A percentile compares a stretch with the other conserved stretches of the same genome.
These are phyloP conservation scores for Solen grandis DNA, from an alignment of 1,140 invertebrate genomes.

Conservation along the genomic window DNA sequence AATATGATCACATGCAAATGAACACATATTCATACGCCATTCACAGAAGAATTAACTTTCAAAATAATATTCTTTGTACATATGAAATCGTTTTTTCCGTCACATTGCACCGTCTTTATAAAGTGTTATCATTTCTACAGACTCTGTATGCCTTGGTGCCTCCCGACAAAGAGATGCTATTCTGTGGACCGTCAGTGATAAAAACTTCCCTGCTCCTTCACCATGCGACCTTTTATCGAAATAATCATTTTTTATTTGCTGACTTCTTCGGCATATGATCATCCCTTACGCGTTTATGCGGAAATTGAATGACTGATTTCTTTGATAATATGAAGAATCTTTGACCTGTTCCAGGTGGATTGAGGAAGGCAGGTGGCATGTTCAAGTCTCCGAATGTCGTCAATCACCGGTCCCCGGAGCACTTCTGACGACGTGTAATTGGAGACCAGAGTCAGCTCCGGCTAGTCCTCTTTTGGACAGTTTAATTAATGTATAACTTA, in stretches of 20 bases:
- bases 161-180: neutral
- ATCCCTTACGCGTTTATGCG: neutral
- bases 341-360: neutral
- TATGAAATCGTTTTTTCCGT: neutral
- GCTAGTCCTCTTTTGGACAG: too few species aligned
- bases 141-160: neutral
- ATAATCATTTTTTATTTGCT: neutral
- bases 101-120: neutral
- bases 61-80: neutral
- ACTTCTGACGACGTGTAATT: too few species aligned
- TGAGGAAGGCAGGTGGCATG: too few species aligned
- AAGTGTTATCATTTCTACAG: neutral
- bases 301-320: neutral
- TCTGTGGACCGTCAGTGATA: neutral
- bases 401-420: too few species aligned
- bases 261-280: neutral
- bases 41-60: neutral
- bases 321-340: neutral
- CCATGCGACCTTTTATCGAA: neutral
- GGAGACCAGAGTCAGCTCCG: too few species aligned
- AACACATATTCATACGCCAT: neutral
- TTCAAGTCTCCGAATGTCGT: too few species aligned
- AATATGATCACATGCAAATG: neutral
- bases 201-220: neutral
- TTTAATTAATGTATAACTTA: too few species aligned